These are phyloP conservation scores for Desmodus rotundus DNA, from an alignment of 2,113 vertebrate species.

Conservation along the genomic window DNA sequence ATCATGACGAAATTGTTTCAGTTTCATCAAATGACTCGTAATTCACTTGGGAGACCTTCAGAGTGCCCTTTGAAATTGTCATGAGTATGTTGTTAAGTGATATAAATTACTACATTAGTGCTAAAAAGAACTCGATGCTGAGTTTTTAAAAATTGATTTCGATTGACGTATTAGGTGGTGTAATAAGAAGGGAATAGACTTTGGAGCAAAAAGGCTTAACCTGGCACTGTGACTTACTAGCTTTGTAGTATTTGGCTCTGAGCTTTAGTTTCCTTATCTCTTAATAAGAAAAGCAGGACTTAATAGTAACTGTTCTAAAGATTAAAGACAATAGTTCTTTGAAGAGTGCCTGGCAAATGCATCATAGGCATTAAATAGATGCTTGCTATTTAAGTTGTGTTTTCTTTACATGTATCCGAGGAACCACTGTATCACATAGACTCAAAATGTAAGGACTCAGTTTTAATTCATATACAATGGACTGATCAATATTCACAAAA, in stretches of 20 bases:
- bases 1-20: neutral
- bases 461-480: neutral
- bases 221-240: neutral
- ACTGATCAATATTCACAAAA: neutral
- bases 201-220: neutral
- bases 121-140: constrained; percentile 12
- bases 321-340: neutral
- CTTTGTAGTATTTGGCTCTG: neutral
- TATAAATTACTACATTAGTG: constrained; percentile 1
- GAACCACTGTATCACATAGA: neutral
- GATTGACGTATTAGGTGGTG: neutral
- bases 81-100: neutral
- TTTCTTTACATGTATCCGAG: neutral
- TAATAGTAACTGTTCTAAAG: neutral
- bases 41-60: neutral
- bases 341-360: neutral
- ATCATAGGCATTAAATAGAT: neutral
- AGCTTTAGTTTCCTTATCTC: neutral
- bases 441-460: neutral
- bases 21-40: neutral
- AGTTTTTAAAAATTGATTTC: neutral
- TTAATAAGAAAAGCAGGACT: neutral
- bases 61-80: neutral
- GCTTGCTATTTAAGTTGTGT: neutral
- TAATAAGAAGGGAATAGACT: neutral